phyloP scores from a whole-genome alignment of 2,797 vertebrate genomes.

The Mionectes olivaceus region DNA sequence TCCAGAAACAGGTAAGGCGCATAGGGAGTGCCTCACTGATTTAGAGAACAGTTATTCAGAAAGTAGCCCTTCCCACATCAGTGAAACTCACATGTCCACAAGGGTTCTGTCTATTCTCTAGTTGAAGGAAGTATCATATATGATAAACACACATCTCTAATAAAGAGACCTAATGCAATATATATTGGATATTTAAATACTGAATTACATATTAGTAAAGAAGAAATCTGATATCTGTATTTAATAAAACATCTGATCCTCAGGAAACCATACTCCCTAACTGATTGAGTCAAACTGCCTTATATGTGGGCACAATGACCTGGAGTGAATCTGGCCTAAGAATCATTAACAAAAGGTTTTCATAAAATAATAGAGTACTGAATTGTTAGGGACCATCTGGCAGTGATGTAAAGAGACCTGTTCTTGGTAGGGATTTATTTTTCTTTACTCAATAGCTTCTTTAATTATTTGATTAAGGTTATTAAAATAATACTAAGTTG shows the following conservation, averaged over 20 bases:
- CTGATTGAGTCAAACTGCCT: neutral
- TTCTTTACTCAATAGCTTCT: neutral
- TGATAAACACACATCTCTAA: neutral
- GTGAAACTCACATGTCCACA: neutral
- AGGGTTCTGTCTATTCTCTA: neutral
- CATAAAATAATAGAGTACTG: conserved; percentile 6
- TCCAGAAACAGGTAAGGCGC: neutral
- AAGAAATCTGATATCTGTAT: neutral
- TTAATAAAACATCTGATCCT: conserved; percentile 33
- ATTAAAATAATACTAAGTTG: neutral
- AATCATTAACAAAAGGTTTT: conserved; percentile 44
- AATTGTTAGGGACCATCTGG: conserved; percentile 40
- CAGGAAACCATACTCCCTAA: neutral
- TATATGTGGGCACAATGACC: neutral
- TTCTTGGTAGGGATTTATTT: neutral
- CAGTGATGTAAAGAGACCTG: neutral
- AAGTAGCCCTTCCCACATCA: neutral
- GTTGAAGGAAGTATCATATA: neutral
- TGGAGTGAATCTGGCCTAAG: neutral
- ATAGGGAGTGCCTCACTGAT: neutral
- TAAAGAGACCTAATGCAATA: neutral
- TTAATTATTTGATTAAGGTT: conserved; percentile 5
- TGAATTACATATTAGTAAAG: neutral
- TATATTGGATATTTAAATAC: neutral
- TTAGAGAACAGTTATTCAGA: neutral